Evolutionary conservation across 2,888 invertebrate species (phyloP), one percentile per base, ranked within the genome.

Genomic region (Hypercompe scribonia): DNA sequence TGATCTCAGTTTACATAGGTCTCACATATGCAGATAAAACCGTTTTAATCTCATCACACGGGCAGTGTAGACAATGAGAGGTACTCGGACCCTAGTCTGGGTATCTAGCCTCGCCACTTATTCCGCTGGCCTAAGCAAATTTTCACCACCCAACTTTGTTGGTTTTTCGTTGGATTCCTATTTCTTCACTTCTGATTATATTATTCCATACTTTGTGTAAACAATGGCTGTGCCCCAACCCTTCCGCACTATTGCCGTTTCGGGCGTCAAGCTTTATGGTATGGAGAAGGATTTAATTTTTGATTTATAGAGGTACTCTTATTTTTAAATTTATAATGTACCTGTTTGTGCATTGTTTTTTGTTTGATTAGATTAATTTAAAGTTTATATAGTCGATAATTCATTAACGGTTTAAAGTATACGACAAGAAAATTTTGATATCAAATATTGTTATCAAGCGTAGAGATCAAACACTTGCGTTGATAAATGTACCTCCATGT

Each of bases 121-220:
- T 94, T 94, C 92, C 95, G 93, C 95, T 93, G 93, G 93, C 96
- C 96, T 96, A 96, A 96, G 96, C 96, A 96, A 96, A 96, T 95
- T 95, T 94, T 90, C 92, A 87, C 88, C 90, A 87, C 88, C 90
- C 90, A 90, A 85, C 92, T 90, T 89, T 95, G 95, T 95, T 95
- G 95, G 90, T 94, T 95, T 95, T 95, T 95, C 93, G 91, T 83
- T 90, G 91, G 91, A 95, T 94, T 95, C 92, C 94, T 94, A 94
- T 94, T 95, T 95, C 95, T 95, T 95, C 95, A 94, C 94, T 94
- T 92, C 94, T 94, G 95, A 95, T 95, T 95, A 95, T 95, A 92
- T 95, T 95, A 95, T 95, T 95, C 92, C 90, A 95, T 95, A 95
- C 95, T 95, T 94, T 95, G 94, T 90, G 88, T 93, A 94, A 95